Evolutionary conservation across 2,797 vertebrate genomes (phyloP).

Genomic region (Hyperoplus lanceolatus): DNA sequence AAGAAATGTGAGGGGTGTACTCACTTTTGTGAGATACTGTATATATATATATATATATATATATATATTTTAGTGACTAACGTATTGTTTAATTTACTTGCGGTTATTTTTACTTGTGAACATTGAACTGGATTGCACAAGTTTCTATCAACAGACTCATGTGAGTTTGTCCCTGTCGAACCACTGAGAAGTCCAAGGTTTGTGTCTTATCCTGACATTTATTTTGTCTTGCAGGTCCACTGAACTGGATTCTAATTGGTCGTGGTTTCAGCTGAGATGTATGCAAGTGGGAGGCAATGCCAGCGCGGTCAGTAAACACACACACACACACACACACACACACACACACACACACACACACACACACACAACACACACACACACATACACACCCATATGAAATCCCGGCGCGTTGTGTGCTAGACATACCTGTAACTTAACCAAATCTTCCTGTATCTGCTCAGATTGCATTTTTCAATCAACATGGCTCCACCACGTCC

Average conservation of each 20-base stretch:
- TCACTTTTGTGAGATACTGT: no score
- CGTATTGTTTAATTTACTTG: no score
- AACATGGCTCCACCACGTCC: constrained; percentile 90
- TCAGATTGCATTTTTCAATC: constrained; percentile 92
- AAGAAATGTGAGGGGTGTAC: no score
- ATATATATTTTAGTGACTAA: no score
- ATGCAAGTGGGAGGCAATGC: constrained; percentile 98
- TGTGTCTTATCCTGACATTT: not conserved
- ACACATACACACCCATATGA: not conserved
- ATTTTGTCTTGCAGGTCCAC: constrained; percentile 88
- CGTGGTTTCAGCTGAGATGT: constrained; percentile 97
- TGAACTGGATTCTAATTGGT: constrained; percentile 97
- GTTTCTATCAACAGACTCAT: no score
- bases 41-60: no score
- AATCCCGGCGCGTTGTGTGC: fast-evolving
- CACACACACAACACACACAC: no score
- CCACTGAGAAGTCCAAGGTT: not conserved
- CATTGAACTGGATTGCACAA: no score
- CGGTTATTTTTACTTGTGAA: no score
- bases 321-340: not conserved
- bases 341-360: not conserved
- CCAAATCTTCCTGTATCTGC: not conserved
- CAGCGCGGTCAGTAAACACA: constrained; percentile 86
- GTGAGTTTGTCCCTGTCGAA: not conserved
- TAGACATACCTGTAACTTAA: not conserved